Base-by-base conservation (phyloP, 2,888 invertebrate species). In the Camponotus fellah region DNA sequence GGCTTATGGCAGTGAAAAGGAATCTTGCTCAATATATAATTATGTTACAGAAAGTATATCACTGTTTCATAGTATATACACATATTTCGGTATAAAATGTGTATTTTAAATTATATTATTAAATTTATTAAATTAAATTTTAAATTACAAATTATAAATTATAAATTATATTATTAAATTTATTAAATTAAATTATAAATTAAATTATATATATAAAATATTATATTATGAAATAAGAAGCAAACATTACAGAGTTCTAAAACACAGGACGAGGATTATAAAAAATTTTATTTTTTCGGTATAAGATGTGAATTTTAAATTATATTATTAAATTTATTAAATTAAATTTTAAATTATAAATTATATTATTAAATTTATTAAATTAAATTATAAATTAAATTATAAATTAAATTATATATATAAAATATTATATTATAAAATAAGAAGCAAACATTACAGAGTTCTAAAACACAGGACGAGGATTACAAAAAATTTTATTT, bases 1-100 rank as follows among this genome's bases (percentile, higher is more conserved):
- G 8, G 21, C 53, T 79, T 69, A 40, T 69, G 12, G 68, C 32
- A 79, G 69, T 26, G 26, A 14, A 69, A 68, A 68, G 77, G 56
- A 68, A 77, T 9, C 12, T 4, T n/a, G 26, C 6, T 40, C 4
- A 32, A 21, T 8, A 40, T 58, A 58, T 6, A 66, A 65, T 37
- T 1, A 65, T 9, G 6, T 14, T 43, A n/a, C 34, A 34, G 21
- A 4, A 53, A 76, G 12, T 12, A 17, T 17, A 0, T 34, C 12
- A 43, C 21, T 53, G 17, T 65, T 76, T 37, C 26, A n/a, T 60
- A 74, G 60, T 74, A 62, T 2, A 62, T 2, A 49, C 8, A 9
- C 3, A 6, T 74, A 53, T 17, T 26, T 76, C 10, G 37, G 1
- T 1, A 2, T 8, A 40, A 53, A 6, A 37, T 9, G 40, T 76